Percentiles rank a stretch among this genome's conserved stretches.
These are phyloP conservation scores for Netelia fuscicornis DNA, from an alignment of 2,888 invertebrate species.

Conservation along the genomic window DNA sequence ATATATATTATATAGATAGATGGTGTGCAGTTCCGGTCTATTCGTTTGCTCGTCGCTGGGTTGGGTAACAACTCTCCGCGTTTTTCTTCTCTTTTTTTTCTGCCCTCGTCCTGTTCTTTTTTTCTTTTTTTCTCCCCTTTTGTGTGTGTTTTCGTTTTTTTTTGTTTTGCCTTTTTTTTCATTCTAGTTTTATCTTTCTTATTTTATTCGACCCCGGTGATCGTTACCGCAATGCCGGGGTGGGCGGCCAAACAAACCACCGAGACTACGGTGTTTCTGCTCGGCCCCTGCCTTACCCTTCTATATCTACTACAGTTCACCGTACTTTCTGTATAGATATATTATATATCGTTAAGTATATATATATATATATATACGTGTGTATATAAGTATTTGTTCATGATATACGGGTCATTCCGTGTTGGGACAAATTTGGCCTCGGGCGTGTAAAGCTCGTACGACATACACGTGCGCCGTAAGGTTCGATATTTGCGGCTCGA, in stretches of 20 bases:
- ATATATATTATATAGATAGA: constrained; percentile 1
- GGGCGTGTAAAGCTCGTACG: constrained; percentile 17
- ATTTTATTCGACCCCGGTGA: constrained; percentile 64
- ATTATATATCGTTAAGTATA: not conserved
- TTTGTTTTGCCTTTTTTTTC: constrained; percentile 6
- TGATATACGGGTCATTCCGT: constrained; percentile 39
- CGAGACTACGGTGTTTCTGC: constrained; percentile 40
- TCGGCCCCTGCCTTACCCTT: not conserved
- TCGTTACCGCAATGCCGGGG: constrained; percentile 63
- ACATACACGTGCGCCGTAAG: not conserved
- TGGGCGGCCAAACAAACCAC: constrained; percentile 63
- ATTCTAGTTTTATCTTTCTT: constrained; percentile 47
- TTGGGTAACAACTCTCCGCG: constrained; percentile 50
- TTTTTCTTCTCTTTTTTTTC: constrained; percentile 17
- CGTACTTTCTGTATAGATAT: not conserved
- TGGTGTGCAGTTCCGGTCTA: constrained; percentile 36
- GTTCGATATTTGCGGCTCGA: not conserved
- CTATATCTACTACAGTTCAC: not conserved
- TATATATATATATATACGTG: not conserved
- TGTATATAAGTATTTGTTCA: not conserved
- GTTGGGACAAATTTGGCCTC: constrained; percentile 28
- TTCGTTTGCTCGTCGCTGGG: constrained; percentile 40
- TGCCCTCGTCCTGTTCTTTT: not conserved
- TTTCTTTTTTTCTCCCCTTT: constrained; percentile 5
- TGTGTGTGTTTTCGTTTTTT: constrained; percentile 6